These are phyloP conservation scores for Prietella phreatophila DNA, from an alignment of 2,113 vertebrate genomes.

Conservation along the genomic window DNA sequence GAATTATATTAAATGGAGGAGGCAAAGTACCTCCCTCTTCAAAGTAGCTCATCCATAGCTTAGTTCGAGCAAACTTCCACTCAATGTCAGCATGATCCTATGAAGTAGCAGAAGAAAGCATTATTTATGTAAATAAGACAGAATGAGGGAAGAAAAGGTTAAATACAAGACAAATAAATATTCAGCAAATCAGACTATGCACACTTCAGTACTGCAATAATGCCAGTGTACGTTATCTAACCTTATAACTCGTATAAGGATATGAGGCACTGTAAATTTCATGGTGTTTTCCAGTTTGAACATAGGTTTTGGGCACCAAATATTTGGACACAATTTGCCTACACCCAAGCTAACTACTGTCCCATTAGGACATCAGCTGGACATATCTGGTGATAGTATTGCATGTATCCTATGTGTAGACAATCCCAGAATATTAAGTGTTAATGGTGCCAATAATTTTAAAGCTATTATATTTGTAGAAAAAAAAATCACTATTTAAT, in stretches of 20 bases:
- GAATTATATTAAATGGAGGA: constrained; percentile 94
- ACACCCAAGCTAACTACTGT: background rate
- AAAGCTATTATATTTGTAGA: no score
- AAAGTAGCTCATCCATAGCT: constrained; percentile 99
- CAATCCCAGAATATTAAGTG: no score
- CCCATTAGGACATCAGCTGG: no score
- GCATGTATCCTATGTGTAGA: background rate
- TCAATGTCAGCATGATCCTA: constrained; percentile 99
- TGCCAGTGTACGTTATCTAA: no score
- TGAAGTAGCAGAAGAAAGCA: constrained; percentile 11
- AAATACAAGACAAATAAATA: background rate
- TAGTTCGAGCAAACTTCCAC: constrained; percentile 98
- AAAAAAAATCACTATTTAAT: no score
- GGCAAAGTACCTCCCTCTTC: constrained; percentile 98
- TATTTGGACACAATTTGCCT: background rate
- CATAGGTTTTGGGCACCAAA: background rate
- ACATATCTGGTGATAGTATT: background rate
- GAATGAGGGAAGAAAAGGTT: background rate
- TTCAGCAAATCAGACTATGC: background rate
- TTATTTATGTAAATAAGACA: constrained; percentile 26
- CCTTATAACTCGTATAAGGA: background rate
- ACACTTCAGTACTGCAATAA: background rate
- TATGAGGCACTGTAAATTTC: background rate
- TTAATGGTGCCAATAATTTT: no score
- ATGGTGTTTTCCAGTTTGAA: background rate